A percentile compares a stretch with the other conserved stretches of the same genome.
These are phyloP conservation scores for Dynastes grantii DNA, from an alignment of 2,888 invertebrate genomes.

Conservation along the genomic window DNA sequence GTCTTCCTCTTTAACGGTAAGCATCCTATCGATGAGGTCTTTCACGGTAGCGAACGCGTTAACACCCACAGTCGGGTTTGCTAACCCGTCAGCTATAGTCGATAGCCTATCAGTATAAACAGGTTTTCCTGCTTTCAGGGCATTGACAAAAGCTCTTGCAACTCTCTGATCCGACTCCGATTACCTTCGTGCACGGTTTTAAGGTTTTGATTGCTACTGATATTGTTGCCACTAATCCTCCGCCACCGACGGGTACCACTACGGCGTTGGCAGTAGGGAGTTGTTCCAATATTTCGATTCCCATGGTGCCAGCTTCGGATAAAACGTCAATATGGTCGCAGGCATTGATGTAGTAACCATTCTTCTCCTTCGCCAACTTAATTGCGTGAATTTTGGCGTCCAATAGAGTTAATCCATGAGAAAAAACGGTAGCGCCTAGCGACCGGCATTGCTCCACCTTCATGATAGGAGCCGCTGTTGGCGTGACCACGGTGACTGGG, in stretches of 20 bases:
- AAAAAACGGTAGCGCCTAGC: constrained; percentile 88
- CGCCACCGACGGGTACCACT: constrained; percentile 92
- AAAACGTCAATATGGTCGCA: constrained; percentile 94
- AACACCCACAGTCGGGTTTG: constrained; percentile 89
- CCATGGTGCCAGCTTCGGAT: constrained; percentile 93
- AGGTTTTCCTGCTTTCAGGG: constrained; percentile 80
- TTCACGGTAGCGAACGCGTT: constrained; percentile 74
- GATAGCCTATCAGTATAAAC: constrained; percentile 77
- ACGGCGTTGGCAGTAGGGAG: constrained; percentile 88
- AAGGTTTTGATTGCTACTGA: constrained; percentile 89
- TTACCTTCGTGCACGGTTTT: constrained; percentile 83
- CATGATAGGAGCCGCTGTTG: constrained; percentile 94
- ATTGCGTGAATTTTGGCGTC: constrained; percentile 89
- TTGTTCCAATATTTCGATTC: constrained; percentile 90
- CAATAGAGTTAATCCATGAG: constrained; percentile 86
- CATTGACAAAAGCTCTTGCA: constrained; percentile 85
- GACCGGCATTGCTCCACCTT: constrained; percentile 87
- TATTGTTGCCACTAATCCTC: constrained; percentile 89
- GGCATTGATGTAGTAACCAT: constrained; percentile 93
- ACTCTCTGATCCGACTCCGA: constrained; percentile 90
- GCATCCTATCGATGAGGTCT: constrained; percentile 70
- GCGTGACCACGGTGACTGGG: constrained; percentile 92
- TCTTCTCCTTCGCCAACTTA: constrained; percentile 80
- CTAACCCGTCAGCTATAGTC: constrained; percentile 90
- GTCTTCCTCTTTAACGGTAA: no score